Evolutionary conservation across 2,797 vertebrate species (phyloP), one percentile per base, ranked within the genome.

Genomic region (Harpagifer antarcticus): DNA sequence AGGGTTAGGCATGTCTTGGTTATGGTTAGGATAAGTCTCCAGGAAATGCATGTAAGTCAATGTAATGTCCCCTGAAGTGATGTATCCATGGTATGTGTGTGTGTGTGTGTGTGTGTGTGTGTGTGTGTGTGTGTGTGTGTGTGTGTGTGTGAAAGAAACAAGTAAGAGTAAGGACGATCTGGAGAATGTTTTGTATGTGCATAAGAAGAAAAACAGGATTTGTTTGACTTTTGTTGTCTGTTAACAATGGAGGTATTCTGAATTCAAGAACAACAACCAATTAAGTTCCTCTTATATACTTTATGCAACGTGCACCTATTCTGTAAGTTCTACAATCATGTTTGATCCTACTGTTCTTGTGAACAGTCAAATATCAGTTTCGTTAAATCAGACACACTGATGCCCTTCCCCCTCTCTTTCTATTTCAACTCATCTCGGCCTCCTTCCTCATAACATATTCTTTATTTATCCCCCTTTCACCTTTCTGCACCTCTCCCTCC

Each of bases 401-500:
- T 63, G 14, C 12, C 43, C 5, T 47, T 20, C 9, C 50, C 2
- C 17, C 4, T 57, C 4, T 12, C 60, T 63, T 48, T 61, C 27
- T 55, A 8, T 68, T 20, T 49, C 53, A 68, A 31, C 40, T 62
- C 12, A 71, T 33, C 20, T 13, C 16, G 57, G 33, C 19, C 14
- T 17, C n/a, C 61, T 19, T 15, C 60, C 13, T 55, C 33, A 27
- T n/a, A n/a, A n/a, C n/a, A n/a, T 54, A 0, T 0, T 45, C 65
- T 72, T 62, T 49, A 49, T 75, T 47, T n/a, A 48, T 43, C 19
- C n/a, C 20, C 6, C 50, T 55, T 49, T 2, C 6, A 6, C 52
- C 27, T 63, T 8, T 56, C 20, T 45, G 44, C 47, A n/a, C 37
- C 14, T 8, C 49, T 9, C 31, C 9, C 27, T 33, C 16, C n/a